Base-by-base conservation (phyloP, 2,113 vertebrate species). In the Phylloscopus whistleri region DNA sequence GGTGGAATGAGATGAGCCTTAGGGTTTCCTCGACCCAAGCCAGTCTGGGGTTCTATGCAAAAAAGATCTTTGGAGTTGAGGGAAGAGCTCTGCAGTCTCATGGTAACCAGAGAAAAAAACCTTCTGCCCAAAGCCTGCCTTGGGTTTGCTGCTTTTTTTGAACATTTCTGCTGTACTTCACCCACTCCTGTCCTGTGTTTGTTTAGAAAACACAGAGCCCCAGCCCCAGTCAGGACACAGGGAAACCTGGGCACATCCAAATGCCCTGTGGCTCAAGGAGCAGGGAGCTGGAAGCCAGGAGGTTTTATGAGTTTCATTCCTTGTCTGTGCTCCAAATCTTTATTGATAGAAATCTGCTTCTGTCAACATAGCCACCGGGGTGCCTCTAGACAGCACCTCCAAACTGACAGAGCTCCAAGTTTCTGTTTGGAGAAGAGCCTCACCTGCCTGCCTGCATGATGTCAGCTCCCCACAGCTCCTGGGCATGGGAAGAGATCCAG, bases 321-420 rank as follows among this genome's bases (percentile, higher is more conserved):
- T 90, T 9, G 0, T 48, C 78, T 76, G 44, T 16, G 12, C 30
- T 80, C 85, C 86, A 94, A 51, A 83, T 93, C 93, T 93, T 96
- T 95, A 93, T 67, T 97, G 96, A 96, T 96, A 97, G 86, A 81
- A 92, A 97, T 96, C 96, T 96, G 95, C 95, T 89, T 62, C 81
- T 89, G 89, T 95, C 94, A 83, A 90, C 69, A 76, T 69, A 84
- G 96, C 95, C 56, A 0, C 43, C 16, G 79, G 92, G 85, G 1
- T 39, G 79, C 83, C 90, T 77, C 70, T 90, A 94, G 83, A 69
- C 85, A 24, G 67, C 27, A 53, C 82, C 85, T 93, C 63, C 63
- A 33, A 41, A 59, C 92, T 92, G 92, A 90, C 79, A 84, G 10
- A 43, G 8, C 59, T 95, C 95, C 96, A 93, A 51, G 95, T 97